Evolutionary conservation across 2,797 vertebrate genomes (phyloP).

Genomic region (Crypturellus tataupa): DNA sequence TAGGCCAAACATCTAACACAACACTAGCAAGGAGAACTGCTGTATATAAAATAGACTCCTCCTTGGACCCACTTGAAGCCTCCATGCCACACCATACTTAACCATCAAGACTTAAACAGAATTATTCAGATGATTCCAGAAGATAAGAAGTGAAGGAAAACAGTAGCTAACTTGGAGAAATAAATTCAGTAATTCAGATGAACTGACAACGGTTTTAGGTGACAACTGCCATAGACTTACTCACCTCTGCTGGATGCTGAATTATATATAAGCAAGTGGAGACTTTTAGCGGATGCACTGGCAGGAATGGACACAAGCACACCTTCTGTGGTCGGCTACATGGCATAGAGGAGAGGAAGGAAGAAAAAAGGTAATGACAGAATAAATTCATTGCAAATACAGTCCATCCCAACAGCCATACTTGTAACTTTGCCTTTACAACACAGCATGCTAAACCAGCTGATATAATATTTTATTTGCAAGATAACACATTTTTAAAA

Average conservation of each 20-base stretch:
- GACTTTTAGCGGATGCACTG: constrained; percentile 88
- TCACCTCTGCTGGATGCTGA: constrained; percentile 98
- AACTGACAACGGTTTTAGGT: neutral
- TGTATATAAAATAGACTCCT: neutral
- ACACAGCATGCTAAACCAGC: neutral
- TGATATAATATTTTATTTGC: neutral
- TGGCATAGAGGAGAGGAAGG: constrained; percentile 43
- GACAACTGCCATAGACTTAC: constrained; percentile 61
- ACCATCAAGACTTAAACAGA: neutral
- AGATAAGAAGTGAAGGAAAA: neutral
- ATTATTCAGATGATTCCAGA: neutral
- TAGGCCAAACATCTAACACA: neutral
- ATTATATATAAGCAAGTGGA: constrained; percentile 94
- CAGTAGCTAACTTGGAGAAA: neutral
- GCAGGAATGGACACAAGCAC: constrained; percentile 96
- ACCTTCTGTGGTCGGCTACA: constrained; percentile 95
- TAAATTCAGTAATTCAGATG: neutral
- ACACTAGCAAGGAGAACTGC: neutral
- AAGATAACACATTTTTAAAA: neutral
- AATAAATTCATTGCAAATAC: neutral
- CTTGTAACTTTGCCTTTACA: neutral
- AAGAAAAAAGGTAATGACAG: neutral
- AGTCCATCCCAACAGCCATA: neutral
- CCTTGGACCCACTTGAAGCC: neutral
- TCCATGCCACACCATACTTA: neutral